Evolutionary conservation across 1,140 invertebrate species (phyloP), one percentile per base, ranked within the genome.

Genomic region (Drosophila fuyamai): DNA sequence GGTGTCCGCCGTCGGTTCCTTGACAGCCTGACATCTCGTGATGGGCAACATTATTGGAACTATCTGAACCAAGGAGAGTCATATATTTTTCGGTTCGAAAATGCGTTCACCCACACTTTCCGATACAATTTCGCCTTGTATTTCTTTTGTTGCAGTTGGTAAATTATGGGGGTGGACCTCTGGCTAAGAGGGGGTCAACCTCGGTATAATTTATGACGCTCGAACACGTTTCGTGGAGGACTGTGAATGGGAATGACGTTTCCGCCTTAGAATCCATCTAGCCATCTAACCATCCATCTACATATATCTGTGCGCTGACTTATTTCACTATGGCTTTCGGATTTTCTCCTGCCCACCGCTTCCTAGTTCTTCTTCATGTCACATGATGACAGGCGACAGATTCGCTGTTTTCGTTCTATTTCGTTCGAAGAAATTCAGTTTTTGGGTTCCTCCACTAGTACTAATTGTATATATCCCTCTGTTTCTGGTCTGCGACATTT

Each of bases 331-430:
- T 61, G 41, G 35, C 23, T 54, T 74, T 61, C 57, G 40, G 50
- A 74, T 73, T 40, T 74, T 68, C 62, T 71, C 67, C 66, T 65
- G 60, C 59, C 62, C 61, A 44, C 50, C 82, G 76, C 65, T 85
- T 81, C 81, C 76, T 84, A 84, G 81, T 76, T 62, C 60, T 76
- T 83, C 76, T 56, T 86, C 76, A 72, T 85, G 82, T 85, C 82
- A 85, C 82, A 85, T 85, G 82, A 82, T 85, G 82, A 85, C 82
- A 85, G 66, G 78, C 78, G 83, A 82, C 81, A 86, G 67, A 56
- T 84, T 78, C 65, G 59, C 40, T 61, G 14, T 56, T 51, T 70
- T 78, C 48, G 67, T 57, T 78, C 65, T 61, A 56, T 51, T 73
- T 56, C 48, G 13, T 50, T 73, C 50, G 51, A 43, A 27, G 59